Percentiles rank a stretch among this genome's conserved stretches.
phyloP scores from a whole-genome alignment of 1,140 invertebrate genomes.

The Laodelphax striatellus region DNA sequence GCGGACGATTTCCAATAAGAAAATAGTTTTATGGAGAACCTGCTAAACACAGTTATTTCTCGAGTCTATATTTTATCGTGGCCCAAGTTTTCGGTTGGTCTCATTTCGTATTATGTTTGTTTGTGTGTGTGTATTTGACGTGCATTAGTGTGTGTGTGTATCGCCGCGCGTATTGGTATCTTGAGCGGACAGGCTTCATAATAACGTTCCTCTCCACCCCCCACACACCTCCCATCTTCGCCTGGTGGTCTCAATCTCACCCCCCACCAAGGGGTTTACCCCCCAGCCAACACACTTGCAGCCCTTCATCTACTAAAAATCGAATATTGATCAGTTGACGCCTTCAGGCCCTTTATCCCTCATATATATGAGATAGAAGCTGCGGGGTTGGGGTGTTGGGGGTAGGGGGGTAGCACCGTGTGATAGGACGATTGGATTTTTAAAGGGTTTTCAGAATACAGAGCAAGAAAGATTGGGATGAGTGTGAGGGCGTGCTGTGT shows the following conservation, averaged over 20 bases:
- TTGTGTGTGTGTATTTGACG: no score
- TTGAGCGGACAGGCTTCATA: conserved; percentile 1
- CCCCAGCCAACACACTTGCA: no score
- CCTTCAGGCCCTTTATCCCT: background rate
- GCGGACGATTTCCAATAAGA: no score
- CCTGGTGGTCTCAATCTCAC: no score
- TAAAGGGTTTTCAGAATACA: conserved; percentile 4
- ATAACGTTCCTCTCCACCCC: background rate
- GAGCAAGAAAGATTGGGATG: background rate
- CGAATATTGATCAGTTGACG: conserved; percentile 3
- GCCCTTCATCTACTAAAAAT: background rate
- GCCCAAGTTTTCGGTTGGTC: no score
- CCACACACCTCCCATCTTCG: background rate
- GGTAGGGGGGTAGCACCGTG: background rate
- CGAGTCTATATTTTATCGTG: no score
- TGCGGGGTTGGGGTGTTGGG: background rate
- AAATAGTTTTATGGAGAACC: no score
- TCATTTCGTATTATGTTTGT: no score
- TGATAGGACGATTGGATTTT: conserved; percentile 3
- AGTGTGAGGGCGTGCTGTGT: background rate
- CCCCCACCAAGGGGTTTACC: no score
- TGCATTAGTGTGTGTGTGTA: no score
- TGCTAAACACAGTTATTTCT: no score
- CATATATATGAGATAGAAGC: background rate
- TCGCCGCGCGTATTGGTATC: background rate